phyloP scores from a whole-genome alignment of 2,113 vertebrate genomes.

The Grammomys dolichurus region DNA sequence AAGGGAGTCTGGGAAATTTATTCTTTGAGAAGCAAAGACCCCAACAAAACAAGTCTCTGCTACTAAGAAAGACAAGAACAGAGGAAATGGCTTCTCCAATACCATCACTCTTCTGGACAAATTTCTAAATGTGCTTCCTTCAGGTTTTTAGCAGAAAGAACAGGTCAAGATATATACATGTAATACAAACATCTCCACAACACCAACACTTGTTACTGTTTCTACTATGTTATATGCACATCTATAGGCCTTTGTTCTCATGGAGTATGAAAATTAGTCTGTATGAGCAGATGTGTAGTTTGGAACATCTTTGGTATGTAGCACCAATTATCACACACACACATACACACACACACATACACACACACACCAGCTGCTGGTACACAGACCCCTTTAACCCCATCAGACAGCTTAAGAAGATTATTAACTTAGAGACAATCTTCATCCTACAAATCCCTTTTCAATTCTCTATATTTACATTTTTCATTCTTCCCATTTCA shows the following conservation, averaged over 20 bases:
- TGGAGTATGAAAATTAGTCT: not conserved
- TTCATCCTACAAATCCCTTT: not conserved
- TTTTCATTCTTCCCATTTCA: not conserved
- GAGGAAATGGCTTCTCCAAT: not conserved
- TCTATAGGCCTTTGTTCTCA: conserved; percentile 3
- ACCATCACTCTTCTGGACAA: not conserved
- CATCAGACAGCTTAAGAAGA: not conserved
- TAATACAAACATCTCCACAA: conserved; percentile 7
- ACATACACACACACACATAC: not conserved
- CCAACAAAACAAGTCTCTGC: not conserved
- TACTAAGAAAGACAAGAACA: conserved; percentile 2
- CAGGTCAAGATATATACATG: not conserved
- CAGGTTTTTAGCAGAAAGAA: conserved; percentile 29
- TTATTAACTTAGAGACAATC: not conserved
- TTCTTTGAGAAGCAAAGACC: not conserved
- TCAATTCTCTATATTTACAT: not conserved
- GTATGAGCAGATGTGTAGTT: not conserved
- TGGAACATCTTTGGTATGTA: not conserved
- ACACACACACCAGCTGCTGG: not conserved
- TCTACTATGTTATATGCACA: not conserved
- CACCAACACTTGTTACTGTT: not conserved
- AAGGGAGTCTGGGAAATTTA: not conserved
- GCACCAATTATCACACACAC: not conserved
- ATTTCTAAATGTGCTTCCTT: not conserved
- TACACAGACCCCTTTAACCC: not conserved